Conservation (phyloP, 2,888 invertebrate genomes). For the Spicauda simplicius region DNA sequence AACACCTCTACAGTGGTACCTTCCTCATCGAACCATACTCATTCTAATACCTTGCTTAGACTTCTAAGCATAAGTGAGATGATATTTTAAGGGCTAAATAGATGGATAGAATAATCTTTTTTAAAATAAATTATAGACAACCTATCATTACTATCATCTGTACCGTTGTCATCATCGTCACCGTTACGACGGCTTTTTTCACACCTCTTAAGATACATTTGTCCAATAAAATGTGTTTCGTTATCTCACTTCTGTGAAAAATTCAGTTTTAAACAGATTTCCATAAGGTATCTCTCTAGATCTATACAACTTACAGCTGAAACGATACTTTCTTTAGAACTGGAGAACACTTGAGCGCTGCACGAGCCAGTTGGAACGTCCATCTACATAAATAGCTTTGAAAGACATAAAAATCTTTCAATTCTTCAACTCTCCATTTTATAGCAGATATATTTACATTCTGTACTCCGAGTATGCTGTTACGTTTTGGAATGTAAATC, state of each 20-base stretch:
- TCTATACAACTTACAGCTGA: not conserved
- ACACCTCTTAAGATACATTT: too few species aligned
- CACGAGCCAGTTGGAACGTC: not conserved
- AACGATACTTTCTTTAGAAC: not conserved
- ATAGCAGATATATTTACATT: conserved; percentile 5
- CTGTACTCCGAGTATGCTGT: conserved; percentile 1
- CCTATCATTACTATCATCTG: too few species aligned
- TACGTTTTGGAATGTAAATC: conserved; percentile 8
- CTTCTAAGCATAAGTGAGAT: too few species aligned
- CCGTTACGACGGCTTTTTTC: too few species aligned
- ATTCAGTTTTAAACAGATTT: not conserved
- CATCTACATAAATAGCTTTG: not conserved
- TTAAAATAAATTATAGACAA: too few species aligned
- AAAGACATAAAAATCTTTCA: conserved; percentile 1
- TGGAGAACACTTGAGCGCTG: not conserved
- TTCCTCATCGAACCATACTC: too few species aligned
- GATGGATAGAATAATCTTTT: too few species aligned
- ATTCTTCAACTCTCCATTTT: conserved; percentile 2
- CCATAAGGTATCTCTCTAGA: not conserved
- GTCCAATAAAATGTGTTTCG: too few species aligned
- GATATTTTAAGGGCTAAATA: too few species aligned
- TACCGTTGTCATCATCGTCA: too few species aligned
- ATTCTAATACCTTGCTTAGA: too few species aligned
- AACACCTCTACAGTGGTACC: too few species aligned
- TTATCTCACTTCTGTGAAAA: not conserved